Evolutionary conservation across 1,140 invertebrate species (phyloP).

Genomic region (Danaus melanippus): DNA sequence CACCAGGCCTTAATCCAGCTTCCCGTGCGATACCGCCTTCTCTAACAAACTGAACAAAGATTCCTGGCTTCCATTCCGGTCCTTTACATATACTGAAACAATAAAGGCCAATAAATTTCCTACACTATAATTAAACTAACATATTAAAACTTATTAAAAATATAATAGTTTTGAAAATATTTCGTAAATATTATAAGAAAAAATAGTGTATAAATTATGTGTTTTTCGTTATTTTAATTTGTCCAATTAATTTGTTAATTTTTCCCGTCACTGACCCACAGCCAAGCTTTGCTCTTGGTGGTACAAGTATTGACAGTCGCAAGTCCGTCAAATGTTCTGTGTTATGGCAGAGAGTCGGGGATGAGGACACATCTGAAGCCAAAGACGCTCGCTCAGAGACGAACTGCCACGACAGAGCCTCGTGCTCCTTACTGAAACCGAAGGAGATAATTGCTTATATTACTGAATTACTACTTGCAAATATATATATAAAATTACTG

Average conservation of each 20-base stretch:
- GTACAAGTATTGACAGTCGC: slow-evolving; percentile 76
- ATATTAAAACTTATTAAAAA: too few relatives aligned
- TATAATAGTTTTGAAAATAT: too few relatives aligned
- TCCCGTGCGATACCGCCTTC: slow-evolving; percentile 89
- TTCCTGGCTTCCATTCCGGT: slow-evolving; percentile 87
- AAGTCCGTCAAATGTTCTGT: slow-evolving; percentile 68
- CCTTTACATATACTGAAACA: slow-evolving; percentile 84
- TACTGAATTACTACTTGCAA: slow-evolving; percentile 2
- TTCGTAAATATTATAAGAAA: too few relatives aligned
- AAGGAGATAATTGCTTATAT: slow-evolving; percentile 4
- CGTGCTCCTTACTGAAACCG: slow-evolving; percentile 71
- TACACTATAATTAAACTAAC: too few relatives aligned
- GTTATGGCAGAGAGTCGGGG: slow-evolving; percentile 59
- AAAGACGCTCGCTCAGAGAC: slow-evolving; percentile 73
- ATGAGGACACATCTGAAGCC: slow-evolving; percentile 57
- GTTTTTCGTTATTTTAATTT: too few relatives aligned
- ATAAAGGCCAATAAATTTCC: background rate
- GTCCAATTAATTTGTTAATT: too few relatives aligned
- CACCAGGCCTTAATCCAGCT: slow-evolving; percentile 89
- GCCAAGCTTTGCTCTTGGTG: slow-evolving; percentile 78
- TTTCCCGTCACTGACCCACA: slow-evolving; percentile 71
- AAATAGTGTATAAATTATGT: too few relatives aligned
- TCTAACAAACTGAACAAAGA: slow-evolving; percentile 93
- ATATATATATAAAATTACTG: too few relatives aligned
- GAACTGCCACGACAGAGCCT: slow-evolving; percentile 84